phyloP scores from a whole-genome alignment of 2,888 invertebrate species.

The Atherix ibis region DNA sequence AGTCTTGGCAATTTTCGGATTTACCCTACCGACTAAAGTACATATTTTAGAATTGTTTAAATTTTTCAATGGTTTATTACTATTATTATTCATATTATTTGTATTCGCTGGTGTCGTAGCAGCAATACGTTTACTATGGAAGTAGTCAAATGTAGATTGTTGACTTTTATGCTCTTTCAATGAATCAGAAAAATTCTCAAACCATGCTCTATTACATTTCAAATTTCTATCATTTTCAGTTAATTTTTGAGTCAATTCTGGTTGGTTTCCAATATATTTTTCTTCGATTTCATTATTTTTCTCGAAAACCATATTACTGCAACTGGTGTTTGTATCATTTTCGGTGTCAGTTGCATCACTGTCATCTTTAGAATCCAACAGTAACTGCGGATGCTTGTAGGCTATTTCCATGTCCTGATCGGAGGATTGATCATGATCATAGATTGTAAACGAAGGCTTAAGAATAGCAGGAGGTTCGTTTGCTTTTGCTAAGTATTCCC shows the following conservation, averaged over 20 bases:
- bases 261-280: neutral
- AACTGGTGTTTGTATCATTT: slow-evolving; percentile 4
- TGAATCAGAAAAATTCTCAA: too few relatives aligned
- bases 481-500: slow-evolving; percentile 13
- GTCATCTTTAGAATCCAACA: slow-evolving; percentile 25
- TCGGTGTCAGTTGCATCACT: slow-evolving; percentile 6
- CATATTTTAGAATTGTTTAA: slow-evolving; percentile 3
- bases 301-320: neutral
- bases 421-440: slow-evolving; percentile 6
- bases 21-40: slow-evolving; percentile 13
- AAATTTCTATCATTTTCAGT: neutral
- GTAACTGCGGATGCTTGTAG: slow-evolving; percentile 30
- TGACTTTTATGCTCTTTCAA: too few relatives aligned
- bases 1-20: slow-evolving; percentile 13
- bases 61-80: neutral
- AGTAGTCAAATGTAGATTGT: neutral
- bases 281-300: neutral
- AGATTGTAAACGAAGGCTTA: slow-evolving; percentile 10
- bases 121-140: too few relatives aligned
- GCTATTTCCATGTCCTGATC: slow-evolving; percentile 18
- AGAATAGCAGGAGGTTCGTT: slow-evolving; percentile 13
- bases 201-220: too few relatives aligned
- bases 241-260: neutral
- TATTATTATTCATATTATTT: neutral
- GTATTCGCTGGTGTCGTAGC: too few relatives aligned